A percentile compares a stretch with the other conserved stretches of the same genome.
Evolutionary conservation across 2,113 vertebrate species (phyloP).

Genomic region (Clarias gariepinus): DNA sequence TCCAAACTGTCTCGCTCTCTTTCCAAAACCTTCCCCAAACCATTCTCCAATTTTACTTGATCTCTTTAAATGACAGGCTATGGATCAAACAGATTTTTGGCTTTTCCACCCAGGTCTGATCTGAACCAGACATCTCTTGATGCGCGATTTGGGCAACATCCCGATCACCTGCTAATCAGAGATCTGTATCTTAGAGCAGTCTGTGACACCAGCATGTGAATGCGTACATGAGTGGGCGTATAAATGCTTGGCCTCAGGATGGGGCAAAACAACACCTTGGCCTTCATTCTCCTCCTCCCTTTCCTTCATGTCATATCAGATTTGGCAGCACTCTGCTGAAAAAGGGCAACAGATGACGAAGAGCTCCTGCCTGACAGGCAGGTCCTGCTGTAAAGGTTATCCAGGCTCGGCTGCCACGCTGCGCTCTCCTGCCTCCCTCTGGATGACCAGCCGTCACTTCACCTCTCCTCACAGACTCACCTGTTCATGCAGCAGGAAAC

Average conservation of each 20-base stretch:
- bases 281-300: background rate
- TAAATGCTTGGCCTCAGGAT: background rate
- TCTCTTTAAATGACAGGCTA: background rate
- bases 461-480: slow-evolving; percentile 45
- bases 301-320: slow-evolving; percentile 46
- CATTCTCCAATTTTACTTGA: slow-evolving; percentile 1
- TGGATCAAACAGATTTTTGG: slow-evolving; percentile 2
- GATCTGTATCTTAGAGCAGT: background rate
- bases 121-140: slow-evolving; percentile 17
- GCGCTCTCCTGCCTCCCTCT: slow-evolving; percentile 27
- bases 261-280: slow-evolving; percentile 13
- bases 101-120: background rate
- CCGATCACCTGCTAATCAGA: slow-evolving; percentile 21
- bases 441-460: slow-evolving; percentile 46
- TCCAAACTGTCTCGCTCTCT: background rate
- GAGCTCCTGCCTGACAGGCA: slow-evolving; percentile 53
- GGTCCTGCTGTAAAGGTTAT: slow-evolving; percentile 53
- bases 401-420: slow-evolving; percentile 36
- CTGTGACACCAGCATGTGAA: background rate
- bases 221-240: background rate
- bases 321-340: slow-evolving; percentile 41
- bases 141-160: background rate
- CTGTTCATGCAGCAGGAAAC: slow-evolving; percentile 42
- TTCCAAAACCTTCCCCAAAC: background rate
- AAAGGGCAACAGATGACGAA: slow-evolving; percentile 52